These are phyloP conservation scores for Sinocyclocheilus grahami DNA, from an alignment of 2,113 vertebrate genomes.

Conservation along the genomic window DNA sequence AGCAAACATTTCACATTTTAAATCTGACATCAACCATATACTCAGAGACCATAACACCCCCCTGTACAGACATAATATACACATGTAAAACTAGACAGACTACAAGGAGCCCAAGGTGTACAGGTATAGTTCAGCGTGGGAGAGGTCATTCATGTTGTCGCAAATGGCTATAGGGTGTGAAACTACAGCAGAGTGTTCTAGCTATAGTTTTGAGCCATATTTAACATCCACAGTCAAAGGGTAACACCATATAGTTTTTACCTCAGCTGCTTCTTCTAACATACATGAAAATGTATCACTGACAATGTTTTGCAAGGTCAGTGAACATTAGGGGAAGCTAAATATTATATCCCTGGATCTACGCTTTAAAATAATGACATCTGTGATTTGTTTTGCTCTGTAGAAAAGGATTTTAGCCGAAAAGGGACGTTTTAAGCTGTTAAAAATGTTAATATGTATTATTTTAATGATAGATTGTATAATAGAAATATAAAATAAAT, in stretches of 20 bases:
- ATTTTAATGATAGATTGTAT: not conserved
- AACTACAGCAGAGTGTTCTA: constrained; percentile 21
- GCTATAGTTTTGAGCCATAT: constrained; percentile 11
- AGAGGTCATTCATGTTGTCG: constrained; percentile 13
- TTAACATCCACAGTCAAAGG: not conserved
- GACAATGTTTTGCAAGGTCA: not conserved
- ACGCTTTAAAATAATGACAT: not conserved
- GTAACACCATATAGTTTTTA: not conserved
- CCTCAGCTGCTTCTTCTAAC: not conserved
- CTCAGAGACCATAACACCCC: constrained; percentile 1
- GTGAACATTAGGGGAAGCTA: not conserved
- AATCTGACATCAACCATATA: constrained; percentile 29
- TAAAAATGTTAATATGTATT: not conserved
- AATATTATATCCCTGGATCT: not conserved
- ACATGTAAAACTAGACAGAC: constrained; percentile 23
- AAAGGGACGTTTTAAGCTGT: too few relatives aligned
- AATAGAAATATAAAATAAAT: not conserved
- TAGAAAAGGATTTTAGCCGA: not conserved
- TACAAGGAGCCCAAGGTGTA: constrained; percentile 3
- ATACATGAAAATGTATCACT: constrained; percentile 3
- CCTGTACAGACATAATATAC: constrained; percentile 32
- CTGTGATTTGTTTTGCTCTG: not conserved
- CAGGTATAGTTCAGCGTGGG: constrained; percentile 3
- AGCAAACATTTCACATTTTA: constrained; percentile 25
- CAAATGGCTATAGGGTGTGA: constrained; percentile 16